Evolutionary conservation across 2,113 vertebrate species (phyloP).

Genomic region (Bucco capensis): DNA sequence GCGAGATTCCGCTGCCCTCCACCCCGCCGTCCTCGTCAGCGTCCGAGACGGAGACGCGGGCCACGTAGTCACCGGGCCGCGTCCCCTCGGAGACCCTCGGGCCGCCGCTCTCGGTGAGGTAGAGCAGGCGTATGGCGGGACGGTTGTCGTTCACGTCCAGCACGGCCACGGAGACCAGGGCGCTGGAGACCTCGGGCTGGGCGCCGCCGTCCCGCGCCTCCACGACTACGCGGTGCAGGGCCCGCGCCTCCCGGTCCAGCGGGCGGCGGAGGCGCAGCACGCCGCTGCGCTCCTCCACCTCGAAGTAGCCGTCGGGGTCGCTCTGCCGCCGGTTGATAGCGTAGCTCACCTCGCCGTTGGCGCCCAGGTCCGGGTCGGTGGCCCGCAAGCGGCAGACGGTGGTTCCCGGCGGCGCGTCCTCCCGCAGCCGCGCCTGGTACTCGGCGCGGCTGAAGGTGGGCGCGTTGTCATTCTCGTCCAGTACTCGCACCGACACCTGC

Average conservation of each 20-base stretch:
- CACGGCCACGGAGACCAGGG: constrained; percentile 80
- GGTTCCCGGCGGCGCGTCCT: constrained; percentile 73
- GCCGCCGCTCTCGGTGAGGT: constrained; percentile 82
- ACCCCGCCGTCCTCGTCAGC: constrained; percentile 66
- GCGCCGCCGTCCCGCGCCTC: constrained; percentile 81
- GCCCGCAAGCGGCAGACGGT: constrained; percentile 82
- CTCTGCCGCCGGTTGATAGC: constrained; percentile 77
- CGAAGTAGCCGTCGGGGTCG: constrained; percentile 71
- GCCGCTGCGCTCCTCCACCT: constrained; percentile 80
- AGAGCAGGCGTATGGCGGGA: constrained; percentile 81
- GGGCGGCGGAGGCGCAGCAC: constrained; percentile 76
- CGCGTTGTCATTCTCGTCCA: constrained; percentile 92
- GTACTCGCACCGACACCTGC: constrained; percentile 74
- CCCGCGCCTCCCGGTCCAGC: constrained; percentile 82
- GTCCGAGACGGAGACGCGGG: constrained; percentile 86
- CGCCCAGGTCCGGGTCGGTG: constrained; percentile 81
- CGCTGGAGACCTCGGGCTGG: constrained; percentile 82
- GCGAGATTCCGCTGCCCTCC: background rate
- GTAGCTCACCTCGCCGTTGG: constrained; percentile 81
- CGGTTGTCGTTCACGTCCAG: constrained; percentile 89
- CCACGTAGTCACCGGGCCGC: constrained; percentile 79
- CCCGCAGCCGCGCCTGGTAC: constrained; percentile 77
- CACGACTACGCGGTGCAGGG: constrained; percentile 82
- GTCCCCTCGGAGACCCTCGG: constrained; percentile 82
- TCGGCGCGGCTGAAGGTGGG: constrained; percentile 82